These are phyloP conservation scores for Hephaestus fuliginosus DNA, from an alignment of 2,797 vertebrate genomes.

Conservation along the genomic window DNA sequence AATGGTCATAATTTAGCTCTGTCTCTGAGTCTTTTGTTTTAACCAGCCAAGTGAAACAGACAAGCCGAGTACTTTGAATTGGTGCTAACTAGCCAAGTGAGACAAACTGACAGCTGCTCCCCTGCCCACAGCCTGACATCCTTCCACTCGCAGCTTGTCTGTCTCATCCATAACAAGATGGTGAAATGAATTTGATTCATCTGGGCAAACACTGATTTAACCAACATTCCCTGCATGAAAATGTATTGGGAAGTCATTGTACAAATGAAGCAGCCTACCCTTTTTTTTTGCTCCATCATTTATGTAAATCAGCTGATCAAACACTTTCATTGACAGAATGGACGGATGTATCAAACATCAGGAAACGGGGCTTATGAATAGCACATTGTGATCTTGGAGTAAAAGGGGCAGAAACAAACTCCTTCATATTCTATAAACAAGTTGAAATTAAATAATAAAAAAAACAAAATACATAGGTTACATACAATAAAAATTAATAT, in stretches of 20 bases:
- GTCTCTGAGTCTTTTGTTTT: constrained; percentile 55
- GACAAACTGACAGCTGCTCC: constrained; percentile 78
- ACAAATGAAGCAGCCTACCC: not conserved
- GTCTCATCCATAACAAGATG: constrained; percentile 69
- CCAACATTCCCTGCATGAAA: constrained; percentile 10
- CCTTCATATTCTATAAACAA: not conserved
- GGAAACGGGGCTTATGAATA: not conserved
- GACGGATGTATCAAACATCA: not conserved
- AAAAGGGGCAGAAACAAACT: not conserved
- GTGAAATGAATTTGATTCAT: constrained; percentile 60
- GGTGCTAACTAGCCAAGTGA: constrained; percentile 75
- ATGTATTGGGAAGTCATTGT: constrained; percentile 11
- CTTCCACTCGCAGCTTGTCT: constrained; percentile 67
- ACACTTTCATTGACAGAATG: not conserved
- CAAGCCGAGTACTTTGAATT: constrained; percentile 69
- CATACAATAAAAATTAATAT: not conserved
- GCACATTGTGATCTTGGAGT: not conserved
- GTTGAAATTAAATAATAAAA: not conserved
- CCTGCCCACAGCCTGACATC: constrained; percentile 68
- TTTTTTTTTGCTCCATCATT: not conserved
- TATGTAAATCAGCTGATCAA: constrained; percentile 17
- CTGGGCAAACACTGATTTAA: constrained; percentile 53
- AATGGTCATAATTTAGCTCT: constrained; percentile 36
- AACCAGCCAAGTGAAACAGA: constrained; percentile 65
- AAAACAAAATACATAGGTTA: not conserved